These are phyloP conservation scores for Spermophilus dauricus DNA, from an alignment of 2,113 vertebrate species.

Conservation along the genomic window DNA sequence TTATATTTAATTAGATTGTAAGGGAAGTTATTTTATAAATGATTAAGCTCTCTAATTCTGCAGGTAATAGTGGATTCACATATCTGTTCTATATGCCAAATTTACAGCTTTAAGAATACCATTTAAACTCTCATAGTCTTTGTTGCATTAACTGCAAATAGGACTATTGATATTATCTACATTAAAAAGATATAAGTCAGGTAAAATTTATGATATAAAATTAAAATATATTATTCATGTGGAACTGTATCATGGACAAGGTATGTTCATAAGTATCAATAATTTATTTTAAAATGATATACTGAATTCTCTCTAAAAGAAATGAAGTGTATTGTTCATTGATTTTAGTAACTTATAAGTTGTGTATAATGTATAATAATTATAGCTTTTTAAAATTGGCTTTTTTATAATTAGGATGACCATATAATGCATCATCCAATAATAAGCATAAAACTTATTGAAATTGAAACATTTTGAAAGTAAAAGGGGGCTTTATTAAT, in stretches of 20 bases:
- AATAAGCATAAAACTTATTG: not conserved
- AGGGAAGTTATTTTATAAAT: not conserved
- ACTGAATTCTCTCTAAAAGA: not conserved
- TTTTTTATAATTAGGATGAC: not conserved
- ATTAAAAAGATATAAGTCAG: not conserved
- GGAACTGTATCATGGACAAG: not conserved
- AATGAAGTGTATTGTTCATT: not conserved
- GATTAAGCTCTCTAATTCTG: not conserved
- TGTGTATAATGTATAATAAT: not conserved
- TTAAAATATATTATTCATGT: not conserved
- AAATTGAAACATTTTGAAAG: not conserved
- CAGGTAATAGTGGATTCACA: not conserved
- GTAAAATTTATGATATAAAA: not conserved
- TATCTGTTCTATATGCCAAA: not conserved
- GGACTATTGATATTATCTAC: not conserved
- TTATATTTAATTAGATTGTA: not conserved
- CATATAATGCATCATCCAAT: not conserved
- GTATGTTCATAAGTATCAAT: not conserved
- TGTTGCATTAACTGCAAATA: not conserved
- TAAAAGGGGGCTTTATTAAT: not conserved
- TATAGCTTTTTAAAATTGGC: not conserved
- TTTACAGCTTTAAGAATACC: not conserved
- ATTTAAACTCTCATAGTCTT: not conserved
- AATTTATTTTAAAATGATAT: constrained; percentile 29
- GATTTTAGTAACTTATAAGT: not conserved